A percentile compares a stretch with the other conserved stretches of the same genome.
These are phyloP conservation scores for Larimichthys crocea DNA, from an alignment of 2,113 vertebrate genomes.

Conservation along the genomic window DNA sequence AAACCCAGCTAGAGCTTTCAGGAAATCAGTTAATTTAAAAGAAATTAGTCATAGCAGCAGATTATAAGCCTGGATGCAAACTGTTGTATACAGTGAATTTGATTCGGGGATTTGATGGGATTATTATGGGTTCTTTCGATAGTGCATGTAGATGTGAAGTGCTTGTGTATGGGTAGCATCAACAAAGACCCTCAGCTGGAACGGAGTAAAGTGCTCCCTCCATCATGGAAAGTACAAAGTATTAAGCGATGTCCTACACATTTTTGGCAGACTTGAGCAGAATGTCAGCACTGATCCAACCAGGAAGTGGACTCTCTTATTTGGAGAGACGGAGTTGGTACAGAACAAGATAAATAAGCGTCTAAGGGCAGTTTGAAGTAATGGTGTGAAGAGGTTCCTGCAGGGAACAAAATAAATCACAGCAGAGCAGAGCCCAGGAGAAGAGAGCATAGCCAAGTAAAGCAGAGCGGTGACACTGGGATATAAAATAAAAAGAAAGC, in stretches of 20 bases:
- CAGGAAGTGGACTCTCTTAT: slow-evolving; percentile 30
- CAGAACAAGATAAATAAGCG: slow-evolving; percentile 7
- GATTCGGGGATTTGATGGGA: slow-evolving; percentile 31
- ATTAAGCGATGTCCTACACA: background rate
- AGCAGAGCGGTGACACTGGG: background rate
- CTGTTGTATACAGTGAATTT: slow-evolving; percentile 22
- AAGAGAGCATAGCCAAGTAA: slow-evolving; percentile 1
- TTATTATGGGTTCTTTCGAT: slow-evolving; percentile 25
- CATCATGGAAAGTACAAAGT: slow-evolving; percentile 29
- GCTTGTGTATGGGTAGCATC: background rate
- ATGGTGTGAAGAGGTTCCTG: slow-evolving; percentile 32
- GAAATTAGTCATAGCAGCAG: slow-evolving; percentile 34
- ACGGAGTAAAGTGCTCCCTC: slow-evolving; percentile 6
- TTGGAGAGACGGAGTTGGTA: background rate
- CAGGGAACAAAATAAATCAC: slow-evolving; percentile 10
- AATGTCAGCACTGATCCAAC: slow-evolving; percentile 8
- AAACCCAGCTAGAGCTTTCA: background rate
- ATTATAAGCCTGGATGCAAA: slow-evolving; percentile 28
- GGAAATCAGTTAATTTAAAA: slow-evolving; percentile 28
- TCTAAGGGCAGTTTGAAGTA: slow-evolving; percentile 10
- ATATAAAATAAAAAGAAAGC: slow-evolving; percentile 16
- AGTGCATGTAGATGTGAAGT: background rate
- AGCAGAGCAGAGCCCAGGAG: background rate
- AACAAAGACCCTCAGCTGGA: background rate
- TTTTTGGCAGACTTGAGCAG: slow-evolving; percentile 38